Evolutionary conservation across 2,888 invertebrate species (phyloP).

Genomic region (Coleophora flavipennella): DNA sequence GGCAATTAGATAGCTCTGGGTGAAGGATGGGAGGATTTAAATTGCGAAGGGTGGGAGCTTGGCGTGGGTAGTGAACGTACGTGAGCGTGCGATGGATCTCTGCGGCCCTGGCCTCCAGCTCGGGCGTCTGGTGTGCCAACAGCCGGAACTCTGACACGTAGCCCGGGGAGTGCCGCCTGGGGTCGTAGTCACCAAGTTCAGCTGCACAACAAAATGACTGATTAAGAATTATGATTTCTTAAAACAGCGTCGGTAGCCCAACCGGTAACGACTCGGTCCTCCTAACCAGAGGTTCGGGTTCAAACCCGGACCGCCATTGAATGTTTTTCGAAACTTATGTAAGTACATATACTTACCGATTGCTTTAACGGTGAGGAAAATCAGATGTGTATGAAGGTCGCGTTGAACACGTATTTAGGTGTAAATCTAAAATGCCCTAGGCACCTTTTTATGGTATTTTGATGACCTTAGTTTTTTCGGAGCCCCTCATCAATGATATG

Average conservation of each 20-base stretch:
- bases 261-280: too few species aligned
- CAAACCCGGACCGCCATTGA: neutral
- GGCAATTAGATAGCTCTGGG: too few species aligned
- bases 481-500: too few species aligned
- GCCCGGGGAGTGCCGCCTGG: conserved; percentile 87
- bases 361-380: too few species aligned
- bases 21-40: neutral
- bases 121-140: conserved; percentile 91
- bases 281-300: neutral
- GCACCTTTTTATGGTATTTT: too few species aligned
- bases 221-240: neutral
- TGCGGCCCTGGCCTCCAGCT: conserved; percentile 88
- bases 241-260: too few species aligned
- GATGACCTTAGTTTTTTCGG: too few species aligned
- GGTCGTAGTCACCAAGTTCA: conserved; percentile 95
- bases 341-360: too few species aligned
- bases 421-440: too few species aligned
- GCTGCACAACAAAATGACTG: conserved; percentile 68
- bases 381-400: too few species aligned
- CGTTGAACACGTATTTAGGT: too few species aligned
- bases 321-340: too few species aligned
- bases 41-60: neutral
- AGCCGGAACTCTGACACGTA: conserved; percentile 97
- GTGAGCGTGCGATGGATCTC: conserved; percentile 91
- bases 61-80: conserved; percentile 64